Evolutionary conservation across 2,888 invertebrate genomes (phyloP).

Genomic region (Andrena dorsata): DNA sequence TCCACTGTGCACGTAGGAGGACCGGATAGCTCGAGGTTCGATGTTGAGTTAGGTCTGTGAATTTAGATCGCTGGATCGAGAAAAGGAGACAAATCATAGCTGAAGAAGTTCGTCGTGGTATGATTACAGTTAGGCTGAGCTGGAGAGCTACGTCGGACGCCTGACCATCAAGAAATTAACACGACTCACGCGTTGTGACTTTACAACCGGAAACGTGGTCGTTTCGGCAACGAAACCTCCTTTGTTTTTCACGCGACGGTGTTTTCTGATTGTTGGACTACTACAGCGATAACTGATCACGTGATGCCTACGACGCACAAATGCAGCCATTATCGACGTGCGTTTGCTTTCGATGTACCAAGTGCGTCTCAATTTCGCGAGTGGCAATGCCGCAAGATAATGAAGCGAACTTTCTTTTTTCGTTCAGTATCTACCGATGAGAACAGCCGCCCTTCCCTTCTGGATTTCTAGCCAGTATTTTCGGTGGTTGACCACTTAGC

Average conservation of each 20-base stretch:
- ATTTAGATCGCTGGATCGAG: conserved; percentile 75
- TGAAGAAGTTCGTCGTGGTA: neutral
- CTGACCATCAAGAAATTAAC: neutral
- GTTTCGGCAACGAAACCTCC: neutral
- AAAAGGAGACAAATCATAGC: conserved; percentile 8
- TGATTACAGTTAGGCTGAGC: too few species aligned
- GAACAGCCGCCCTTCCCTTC: neutral
- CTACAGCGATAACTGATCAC: conserved; percentile 49
- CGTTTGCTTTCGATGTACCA: conserved; percentile 1
- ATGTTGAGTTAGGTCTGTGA: conserved; percentile 75
- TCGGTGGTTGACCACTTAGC: too few species aligned
- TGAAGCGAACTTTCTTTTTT: conserved; percentile 1
- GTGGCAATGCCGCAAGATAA: neutral
- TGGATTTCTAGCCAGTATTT: neutral
- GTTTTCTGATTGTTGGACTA: conserved; percentile 8
- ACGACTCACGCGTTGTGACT: neutral
- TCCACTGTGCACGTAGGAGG: conserved; percentile 19
- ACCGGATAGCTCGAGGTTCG: conserved; percentile 36
- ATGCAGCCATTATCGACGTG: conserved; percentile 28
- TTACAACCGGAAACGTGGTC: neutral
- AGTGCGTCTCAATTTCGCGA: conserved; percentile 31
- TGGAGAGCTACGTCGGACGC: too few species aligned
- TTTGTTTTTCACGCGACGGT: conserved; percentile 20
- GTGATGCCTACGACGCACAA: conserved; percentile 25
- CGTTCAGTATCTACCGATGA: neutral